Conservation (phyloP, 2,888 invertebrate species). For the Athalia circularis region DNA sequence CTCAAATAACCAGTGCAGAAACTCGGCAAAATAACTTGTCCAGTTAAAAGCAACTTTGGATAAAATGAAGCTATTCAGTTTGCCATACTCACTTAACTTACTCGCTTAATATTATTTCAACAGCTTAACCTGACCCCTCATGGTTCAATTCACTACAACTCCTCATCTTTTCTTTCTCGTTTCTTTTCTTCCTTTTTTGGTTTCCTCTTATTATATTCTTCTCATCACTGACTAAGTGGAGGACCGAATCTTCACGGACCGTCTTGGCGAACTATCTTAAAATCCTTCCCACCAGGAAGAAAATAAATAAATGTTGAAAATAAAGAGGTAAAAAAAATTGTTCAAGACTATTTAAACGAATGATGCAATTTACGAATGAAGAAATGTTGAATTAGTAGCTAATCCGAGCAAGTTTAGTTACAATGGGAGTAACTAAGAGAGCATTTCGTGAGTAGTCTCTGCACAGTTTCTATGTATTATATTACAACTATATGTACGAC, state of each 20-base stretch:
- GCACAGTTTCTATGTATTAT: no score
- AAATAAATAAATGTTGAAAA: background rate
- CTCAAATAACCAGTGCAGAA: no score
- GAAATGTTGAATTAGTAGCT: background rate
- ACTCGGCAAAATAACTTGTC: no score
- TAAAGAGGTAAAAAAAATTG: background rate
- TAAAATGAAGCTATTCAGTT: slow-evolving; percentile 38
- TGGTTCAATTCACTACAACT: slow-evolving; percentile 18
- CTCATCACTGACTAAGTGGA: no score
- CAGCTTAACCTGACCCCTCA: slow-evolving; percentile 32
- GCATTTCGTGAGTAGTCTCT: slow-evolving; percentile 27
- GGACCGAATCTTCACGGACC: background rate
- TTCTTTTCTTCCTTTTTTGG: background rate
- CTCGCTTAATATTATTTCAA: slow-evolving; percentile 38
- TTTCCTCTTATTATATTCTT: no score
- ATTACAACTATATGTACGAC: background rate
- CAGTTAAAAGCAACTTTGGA: background rate
- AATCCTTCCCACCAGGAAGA: background rate
- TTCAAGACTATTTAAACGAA: background rate
- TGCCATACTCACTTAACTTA: slow-evolving; percentile 39
- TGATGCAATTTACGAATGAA: background rate
- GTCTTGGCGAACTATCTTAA: background rate
- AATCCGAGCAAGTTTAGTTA: slow-evolving; percentile 9
- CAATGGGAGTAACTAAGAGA: slow-evolving; percentile 29
- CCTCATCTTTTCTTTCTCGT: background rate